A percentile compares a stretch with the other conserved stretches of the same genome.
Evolutionary conservation across 2,888 invertebrate genomes (phyloP).

Genomic region (Acrobasis repandana): DNA sequence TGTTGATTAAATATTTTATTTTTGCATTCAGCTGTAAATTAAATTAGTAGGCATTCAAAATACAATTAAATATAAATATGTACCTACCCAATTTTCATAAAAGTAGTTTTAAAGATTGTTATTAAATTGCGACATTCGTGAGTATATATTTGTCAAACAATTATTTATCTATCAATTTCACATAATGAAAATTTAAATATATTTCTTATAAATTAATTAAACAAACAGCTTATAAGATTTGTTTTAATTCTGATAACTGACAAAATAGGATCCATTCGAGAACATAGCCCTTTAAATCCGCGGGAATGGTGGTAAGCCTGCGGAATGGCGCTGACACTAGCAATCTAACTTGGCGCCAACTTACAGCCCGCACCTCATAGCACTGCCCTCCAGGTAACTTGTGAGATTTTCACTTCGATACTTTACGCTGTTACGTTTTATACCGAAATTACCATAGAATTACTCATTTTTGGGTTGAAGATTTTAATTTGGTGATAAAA

Average conservation of each 20-base stretch:
- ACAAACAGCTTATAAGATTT: not conserved
- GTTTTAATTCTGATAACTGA: not conserved
- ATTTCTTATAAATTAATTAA: not conserved
- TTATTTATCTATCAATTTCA: too few species aligned
- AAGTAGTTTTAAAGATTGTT: too few species aligned
- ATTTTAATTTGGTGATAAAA: too few species aligned
- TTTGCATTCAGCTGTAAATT: conserved; percentile 4
- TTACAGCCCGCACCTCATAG: conserved; percentile 26
- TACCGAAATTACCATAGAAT: not conserved
- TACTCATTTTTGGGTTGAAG: too few species aligned
- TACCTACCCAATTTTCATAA: too few species aligned
- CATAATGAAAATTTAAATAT: too few species aligned
- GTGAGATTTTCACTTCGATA: not conserved
- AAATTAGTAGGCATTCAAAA: not conserved
- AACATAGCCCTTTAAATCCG: conserved; percentile 50
- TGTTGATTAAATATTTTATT: not conserved
- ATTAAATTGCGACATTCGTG: too few species aligned
- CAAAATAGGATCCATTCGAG: conserved; percentile 27
- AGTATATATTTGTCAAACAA: too few species aligned
- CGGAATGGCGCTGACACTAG: conserved; percentile 46
- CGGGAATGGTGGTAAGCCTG: conserved; percentile 47
- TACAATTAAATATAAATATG: too few species aligned
- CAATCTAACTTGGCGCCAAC: conserved; percentile 48
- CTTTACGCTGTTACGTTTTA: not conserved
- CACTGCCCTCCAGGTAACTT: not conserved